Percentiles rank a stretch among this genome's conserved stretches.
Evolutionary conservation across 2,888 invertebrate genomes (phyloP).

Genomic region (Dermolepida albohirtum): DNA sequence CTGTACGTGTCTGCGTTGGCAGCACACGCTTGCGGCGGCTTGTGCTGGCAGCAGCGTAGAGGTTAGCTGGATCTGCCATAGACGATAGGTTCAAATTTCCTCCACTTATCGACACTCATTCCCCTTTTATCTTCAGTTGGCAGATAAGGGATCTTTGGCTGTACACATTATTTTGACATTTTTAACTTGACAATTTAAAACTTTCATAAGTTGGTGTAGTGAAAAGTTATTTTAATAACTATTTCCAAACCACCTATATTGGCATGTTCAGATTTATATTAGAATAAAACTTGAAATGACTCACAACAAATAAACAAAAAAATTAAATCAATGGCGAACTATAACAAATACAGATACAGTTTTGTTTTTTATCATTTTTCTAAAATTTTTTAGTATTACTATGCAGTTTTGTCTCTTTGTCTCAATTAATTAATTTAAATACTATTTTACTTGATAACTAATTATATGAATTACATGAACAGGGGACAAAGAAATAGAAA

Average conservation of each 20-base stretch:
- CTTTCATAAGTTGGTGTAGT: conserved; percentile 28
- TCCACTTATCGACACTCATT: conserved; percentile 69
- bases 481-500: conserved; percentile 55
- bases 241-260: conserved; percentile 7
- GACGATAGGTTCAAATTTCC: conserved; percentile 85
- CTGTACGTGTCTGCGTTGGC: conserved; percentile 69
- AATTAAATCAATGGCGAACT: conserved; percentile 24
- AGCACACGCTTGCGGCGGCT: conserved; percentile 68
- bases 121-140: conserved; percentile 60
- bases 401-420: conserved; percentile 15
- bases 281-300: conserved; percentile 24
- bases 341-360: conserved; percentile 12
- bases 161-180: conserved; percentile 44
- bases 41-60: conserved; percentile 73
- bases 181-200: conserved; percentile 42
- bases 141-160: conserved; percentile 43
- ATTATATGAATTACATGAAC: conserved; percentile 29
- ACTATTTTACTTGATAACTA: conserved; percentile 11
- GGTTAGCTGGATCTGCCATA: conserved; percentile 91
- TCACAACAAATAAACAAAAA: conserved; percentile 34
- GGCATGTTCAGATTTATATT: conserved; percentile 10
- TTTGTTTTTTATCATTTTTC: conserved; percentile 1
- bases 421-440: conserved; percentile 11
- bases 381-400: conserved; percentile 13
- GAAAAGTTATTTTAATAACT: not conserved